These are phyloP conservation scores for Odontophorus gujanensis DNA, from an alignment of 2,113 vertebrate genomes.

Conservation along the genomic window DNA sequence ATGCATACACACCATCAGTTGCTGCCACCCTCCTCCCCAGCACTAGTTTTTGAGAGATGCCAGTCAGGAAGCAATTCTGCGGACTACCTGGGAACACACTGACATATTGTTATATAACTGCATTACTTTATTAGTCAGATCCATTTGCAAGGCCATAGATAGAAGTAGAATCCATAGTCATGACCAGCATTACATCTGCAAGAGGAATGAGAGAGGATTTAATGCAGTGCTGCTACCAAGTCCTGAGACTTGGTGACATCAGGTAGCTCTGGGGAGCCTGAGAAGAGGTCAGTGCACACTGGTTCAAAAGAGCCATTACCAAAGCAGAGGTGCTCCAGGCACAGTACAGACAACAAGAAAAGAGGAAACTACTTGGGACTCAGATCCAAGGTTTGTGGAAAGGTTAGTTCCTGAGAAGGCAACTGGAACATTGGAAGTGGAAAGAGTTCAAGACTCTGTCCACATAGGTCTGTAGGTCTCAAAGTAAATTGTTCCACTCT, in stretches of 20 bases:
- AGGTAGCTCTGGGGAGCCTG: not conserved
- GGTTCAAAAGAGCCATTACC: not conserved
- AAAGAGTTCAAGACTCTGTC: not conserved
- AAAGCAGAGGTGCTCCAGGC: not conserved
- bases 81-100: not conserved
- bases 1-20: not conserved
- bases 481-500: not conserved
- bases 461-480: not conserved
- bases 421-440: not conserved
- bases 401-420: not conserved
- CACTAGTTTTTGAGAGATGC: not conserved
- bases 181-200: not conserved
- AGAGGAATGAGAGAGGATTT: not conserved
- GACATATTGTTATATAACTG: not conserved
- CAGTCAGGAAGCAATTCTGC: not conserved
- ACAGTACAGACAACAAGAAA: not conserved
- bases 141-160: not conserved
- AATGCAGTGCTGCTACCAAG: not conserved
- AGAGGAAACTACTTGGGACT: not conserved
- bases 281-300: not conserved
- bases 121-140: not conserved
- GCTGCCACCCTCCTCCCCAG: not conserved
- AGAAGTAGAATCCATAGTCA: not conserved
- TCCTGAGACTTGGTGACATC: not conserved
- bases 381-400: not conserved